phyloP scores from a whole-genome alignment of 2,888 invertebrate species.

The Eudemis profundana region DNA sequence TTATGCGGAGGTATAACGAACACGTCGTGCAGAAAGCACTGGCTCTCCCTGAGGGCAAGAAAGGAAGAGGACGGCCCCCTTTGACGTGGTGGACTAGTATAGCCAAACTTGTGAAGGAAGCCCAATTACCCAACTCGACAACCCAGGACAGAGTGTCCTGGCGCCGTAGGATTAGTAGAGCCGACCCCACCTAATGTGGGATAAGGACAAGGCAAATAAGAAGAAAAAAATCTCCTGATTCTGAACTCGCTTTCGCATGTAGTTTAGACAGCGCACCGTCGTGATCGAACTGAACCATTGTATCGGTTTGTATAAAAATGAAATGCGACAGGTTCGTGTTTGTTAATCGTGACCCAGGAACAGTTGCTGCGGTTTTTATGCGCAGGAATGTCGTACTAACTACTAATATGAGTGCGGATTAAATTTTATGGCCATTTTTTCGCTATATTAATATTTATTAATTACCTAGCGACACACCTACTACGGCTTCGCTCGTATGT shows the following conservation, averaged over 20 bases:
- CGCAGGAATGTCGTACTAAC: slow-evolving; percentile 24
- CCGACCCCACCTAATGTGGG: too few species aligned
- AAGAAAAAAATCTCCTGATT: not conserved
- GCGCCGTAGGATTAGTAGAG: too few species aligned
- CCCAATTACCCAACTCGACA: too few species aligned
- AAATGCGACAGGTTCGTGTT: slow-evolving; percentile 35
- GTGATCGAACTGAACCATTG: slow-evolving; percentile 27
- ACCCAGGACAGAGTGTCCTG: too few species aligned
- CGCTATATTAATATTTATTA: not conserved
- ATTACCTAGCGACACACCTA: not conserved
- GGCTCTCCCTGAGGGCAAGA: too few species aligned
- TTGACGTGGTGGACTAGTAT: too few species aligned
- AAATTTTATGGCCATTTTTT: not conserved
- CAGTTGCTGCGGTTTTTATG: slow-evolving; percentile 13
- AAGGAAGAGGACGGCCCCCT: too few species aligned
- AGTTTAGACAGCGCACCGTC: not conserved
- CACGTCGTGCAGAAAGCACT: too few species aligned
- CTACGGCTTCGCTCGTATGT: not conserved
- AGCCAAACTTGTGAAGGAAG: too few species aligned
- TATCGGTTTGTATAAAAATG: slow-evolving; percentile 32
- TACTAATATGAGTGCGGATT: not conserved
- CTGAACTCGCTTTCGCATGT: not conserved
- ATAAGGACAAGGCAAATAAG: too few species aligned
- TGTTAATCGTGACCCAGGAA: slow-evolving; percentile 37
- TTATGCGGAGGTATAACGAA: too few species aligned